Base-by-base conservation (phyloP, 2,797 vertebrate genomes). In the Hephaestus fuliginosus region DNA sequence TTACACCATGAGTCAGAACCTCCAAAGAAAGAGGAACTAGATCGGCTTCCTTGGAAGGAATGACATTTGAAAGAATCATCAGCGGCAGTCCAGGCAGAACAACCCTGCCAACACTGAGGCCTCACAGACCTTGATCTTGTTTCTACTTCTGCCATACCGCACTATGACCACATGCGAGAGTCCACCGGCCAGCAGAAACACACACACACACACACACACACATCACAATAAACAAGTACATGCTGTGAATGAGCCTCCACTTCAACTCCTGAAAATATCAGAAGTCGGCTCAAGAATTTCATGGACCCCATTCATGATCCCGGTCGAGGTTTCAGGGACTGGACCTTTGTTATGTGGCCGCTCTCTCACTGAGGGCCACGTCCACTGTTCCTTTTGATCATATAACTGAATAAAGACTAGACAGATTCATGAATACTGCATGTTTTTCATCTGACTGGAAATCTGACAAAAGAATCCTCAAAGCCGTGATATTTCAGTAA, bases 121-220 rank as follows among this genome's bases (percentile, higher is more conserved):
- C 83, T 87, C 77, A 28, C 72, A 80, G 81, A 85, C 81, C 88
- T 87, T 88, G 86, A 88, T 90, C 87, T 70, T 66, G 71, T 84
- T 87, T 87, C 87, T 93, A 62, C 86, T 82, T 61, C 82, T 89
- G 86, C 86, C 85, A 91, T 85, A 76, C 86, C 80, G 60, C 86
- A 90, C 80, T 49, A 73, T 58, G 79, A 88, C 90, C 88, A 76
- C 87, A 84, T 86, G 72, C 43, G 67, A 69, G 81, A 82, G 79
- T 79, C 76, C 79, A 67, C 6, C 8, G 67, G 86, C 87, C 86
- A 91, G 75, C 80, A 89, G 79, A 86, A 91, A 88, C 77, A 90
- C 84, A 62, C 71, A 39, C 36, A 80, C 84, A 80, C 36, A 80
- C 84, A 80, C 77, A 90, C 84, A 62, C 71, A 39, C 36, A 80